Base-by-base conservation (phyloP, 2,113 vertebrate genomes). In the Dendrocopos noguchii region DNA sequence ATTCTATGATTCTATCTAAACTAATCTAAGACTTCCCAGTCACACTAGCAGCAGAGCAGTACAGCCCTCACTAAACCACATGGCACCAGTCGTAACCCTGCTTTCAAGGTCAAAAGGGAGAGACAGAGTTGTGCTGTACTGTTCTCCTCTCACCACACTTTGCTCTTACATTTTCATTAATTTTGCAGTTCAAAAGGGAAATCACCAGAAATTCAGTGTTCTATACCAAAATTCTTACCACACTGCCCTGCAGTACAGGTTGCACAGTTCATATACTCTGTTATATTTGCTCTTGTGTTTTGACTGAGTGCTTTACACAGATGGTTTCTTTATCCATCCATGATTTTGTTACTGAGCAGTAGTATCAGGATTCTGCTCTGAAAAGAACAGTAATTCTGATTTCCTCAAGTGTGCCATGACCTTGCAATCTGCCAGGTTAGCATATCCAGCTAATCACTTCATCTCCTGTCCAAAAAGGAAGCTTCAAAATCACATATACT, bases 231-330 rank as follows among this genome's bases (percentile, higher is more conserved):
- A 76, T 73, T 95, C 63, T 72, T 74, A 92, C 14, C 71, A 72
- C 84, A 94, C 65, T 93, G 86, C 71, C 63, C 87, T 50, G 52
- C 64, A 91, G 64, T 70, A 91, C 42, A 84, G 88, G 94, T 95
- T 74, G 74, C 42, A 57, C 5, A 76, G 77, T 91, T 96, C 84
- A 87, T 50, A 66, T 25, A 66, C 39, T 92, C 80, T 88, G 55
- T 59, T 81, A 61, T 29, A 31, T 66, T 74, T 88, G 71, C 67
- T 91, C 75, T 64, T 50, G 28, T 70, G 80, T 74, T 96, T 89
- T 52, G 12, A 52, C 56, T 82, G 78, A 84, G 78, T 80, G 87
- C 84, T 59, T 91, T 47, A 86, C 56, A 92, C 63, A 88, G 86
- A 87, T 50, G 66, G 74, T 73, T 95, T 87, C 70, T 90, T 79